Conservation (phyloP, 37 sponge, comb jelly and placozoan species). For the Tethya wilhelma region DNA sequence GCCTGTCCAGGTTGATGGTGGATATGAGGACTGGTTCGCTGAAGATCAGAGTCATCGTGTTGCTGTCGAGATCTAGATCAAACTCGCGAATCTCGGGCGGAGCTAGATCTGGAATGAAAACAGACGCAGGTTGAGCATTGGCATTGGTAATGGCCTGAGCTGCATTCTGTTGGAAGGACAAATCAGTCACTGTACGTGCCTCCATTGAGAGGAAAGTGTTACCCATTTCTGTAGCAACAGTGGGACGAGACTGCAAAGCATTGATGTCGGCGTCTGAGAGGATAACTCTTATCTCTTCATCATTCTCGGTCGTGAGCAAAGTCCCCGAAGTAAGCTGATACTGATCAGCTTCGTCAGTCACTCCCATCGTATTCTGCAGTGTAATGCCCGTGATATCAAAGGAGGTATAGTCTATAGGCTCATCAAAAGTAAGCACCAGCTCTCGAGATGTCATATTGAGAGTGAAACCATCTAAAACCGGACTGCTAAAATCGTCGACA, state of each 20-base stretch:
- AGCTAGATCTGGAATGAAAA: constrained; percentile 48
- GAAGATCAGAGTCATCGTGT: constrained; percentile 68
- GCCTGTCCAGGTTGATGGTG: constrained; percentile 36
- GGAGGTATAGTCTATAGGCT: constrained; percentile 65
- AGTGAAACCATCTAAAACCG: constrained; percentile 40
- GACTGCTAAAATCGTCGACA: constrained; percentile 72
- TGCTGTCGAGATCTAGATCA: constrained; percentile 59
- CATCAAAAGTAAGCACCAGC: constrained; percentile 78
- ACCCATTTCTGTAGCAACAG: constrained; percentile 36
- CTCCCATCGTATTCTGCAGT: constrained; percentile 36
- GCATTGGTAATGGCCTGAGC: constrained; percentile 31
- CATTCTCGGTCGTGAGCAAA: constrained; percentile 11
- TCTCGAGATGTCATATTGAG: constrained; percentile 70
- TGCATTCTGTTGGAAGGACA: constrained; percentile 61
- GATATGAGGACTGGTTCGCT: constrained; percentile 71
- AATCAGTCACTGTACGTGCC: constrained; percentile 38
- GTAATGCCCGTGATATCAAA: constrained; percentile 75
- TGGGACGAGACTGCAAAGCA: constrained; percentile 69
- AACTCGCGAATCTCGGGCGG: constrained; percentile 65
- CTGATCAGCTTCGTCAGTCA: constrained; percentile 2
- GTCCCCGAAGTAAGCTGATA: constrained; percentile 43
- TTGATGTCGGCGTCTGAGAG: constrained; percentile 62
- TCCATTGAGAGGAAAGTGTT: constrained; percentile 69
- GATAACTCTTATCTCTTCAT: constrained; percentile 8
- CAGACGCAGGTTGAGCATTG: constrained; percentile 13